These are phyloP conservation scores for Geotrupes spiniger DNA, from an alignment of 2,888 invertebrate species.

Conservation along the genomic window DNA sequence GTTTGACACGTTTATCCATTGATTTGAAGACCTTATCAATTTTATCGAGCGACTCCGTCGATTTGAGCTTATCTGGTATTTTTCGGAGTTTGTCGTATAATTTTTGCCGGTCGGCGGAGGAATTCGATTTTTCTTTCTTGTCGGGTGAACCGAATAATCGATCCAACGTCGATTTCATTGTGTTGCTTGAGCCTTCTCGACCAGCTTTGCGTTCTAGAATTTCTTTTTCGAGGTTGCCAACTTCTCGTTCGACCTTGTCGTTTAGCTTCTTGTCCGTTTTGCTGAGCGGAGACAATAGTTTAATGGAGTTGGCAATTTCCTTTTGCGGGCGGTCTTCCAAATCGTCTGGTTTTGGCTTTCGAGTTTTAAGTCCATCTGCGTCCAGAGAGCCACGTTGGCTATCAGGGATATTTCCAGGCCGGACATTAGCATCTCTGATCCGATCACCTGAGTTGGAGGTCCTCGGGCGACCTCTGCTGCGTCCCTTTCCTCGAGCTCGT, in stretches of 20 bases:
- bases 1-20: too few relatives aligned
- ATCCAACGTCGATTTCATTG: constrained; percentile 54
- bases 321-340: constrained; percentile 34
- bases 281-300: constrained; percentile 61
- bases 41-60: too few relatives aligned
- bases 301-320: constrained; percentile 54
- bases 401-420: constrained; percentile 64
- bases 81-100: background rate
- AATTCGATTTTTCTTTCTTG: constrained; percentile 21
- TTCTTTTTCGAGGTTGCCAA: constrained; percentile 47
- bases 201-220: constrained; percentile 46
- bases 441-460: constrained; percentile 57
- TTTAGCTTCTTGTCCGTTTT: constrained; percentile 62
- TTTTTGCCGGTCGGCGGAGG: background rate
- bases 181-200: constrained; percentile 46
- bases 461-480: constrained; percentile 36
- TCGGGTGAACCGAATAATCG: constrained; percentile 52
- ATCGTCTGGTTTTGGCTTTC: constrained; percentile 51
- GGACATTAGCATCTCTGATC: constrained; percentile 65
- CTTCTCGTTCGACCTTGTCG: constrained; percentile 30
- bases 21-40: too few relatives aligned
- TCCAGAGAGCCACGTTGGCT: constrained; percentile 54
- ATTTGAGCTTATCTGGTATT: background rate
- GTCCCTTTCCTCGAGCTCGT: constrained; percentile 47
- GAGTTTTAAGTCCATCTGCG: constrained; percentile 40